These are phyloP conservation scores for Junco hyemalis DNA, from an alignment of 2,113 vertebrate species.

Conservation along the genomic window DNA sequence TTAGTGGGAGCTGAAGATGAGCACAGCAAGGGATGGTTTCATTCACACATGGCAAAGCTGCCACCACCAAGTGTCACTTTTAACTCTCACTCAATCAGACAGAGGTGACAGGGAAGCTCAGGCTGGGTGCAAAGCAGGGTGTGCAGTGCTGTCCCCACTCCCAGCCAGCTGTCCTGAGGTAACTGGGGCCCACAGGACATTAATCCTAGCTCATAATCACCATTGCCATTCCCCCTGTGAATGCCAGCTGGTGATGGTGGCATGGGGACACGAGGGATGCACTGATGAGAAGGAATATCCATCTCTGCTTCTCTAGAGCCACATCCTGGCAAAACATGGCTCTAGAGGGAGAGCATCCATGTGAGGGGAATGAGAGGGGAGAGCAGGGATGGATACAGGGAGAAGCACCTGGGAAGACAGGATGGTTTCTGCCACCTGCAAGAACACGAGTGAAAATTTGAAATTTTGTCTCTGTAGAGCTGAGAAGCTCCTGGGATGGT, in stretches of 20 bases:
- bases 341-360: neutral
- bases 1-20: neutral
- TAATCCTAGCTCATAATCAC: neutral
- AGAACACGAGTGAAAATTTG: neutral
- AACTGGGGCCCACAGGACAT: neutral
- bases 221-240: fast-evolving
- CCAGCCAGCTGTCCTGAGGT: neutral
- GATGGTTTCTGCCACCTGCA: neutral
- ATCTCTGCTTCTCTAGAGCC: fast-evolving
- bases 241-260: neutral
- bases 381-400: neutral
- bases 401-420: neutral
- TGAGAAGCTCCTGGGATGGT: neutral
- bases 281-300: neutral
- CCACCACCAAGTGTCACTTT: neutral
- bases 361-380: fast-evolving
- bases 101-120: neutral
- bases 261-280: fast-evolving
- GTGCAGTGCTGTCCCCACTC: neutral
- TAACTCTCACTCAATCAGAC: neutral
- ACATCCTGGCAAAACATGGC: neutral
- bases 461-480: neutral
- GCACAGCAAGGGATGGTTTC: neutral
- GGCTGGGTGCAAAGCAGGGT: neutral
- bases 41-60: neutral